phyloP scores from a whole-genome alignment of 2,888 invertebrate genomes.

The Spilosoma lubricipeda region DNA sequence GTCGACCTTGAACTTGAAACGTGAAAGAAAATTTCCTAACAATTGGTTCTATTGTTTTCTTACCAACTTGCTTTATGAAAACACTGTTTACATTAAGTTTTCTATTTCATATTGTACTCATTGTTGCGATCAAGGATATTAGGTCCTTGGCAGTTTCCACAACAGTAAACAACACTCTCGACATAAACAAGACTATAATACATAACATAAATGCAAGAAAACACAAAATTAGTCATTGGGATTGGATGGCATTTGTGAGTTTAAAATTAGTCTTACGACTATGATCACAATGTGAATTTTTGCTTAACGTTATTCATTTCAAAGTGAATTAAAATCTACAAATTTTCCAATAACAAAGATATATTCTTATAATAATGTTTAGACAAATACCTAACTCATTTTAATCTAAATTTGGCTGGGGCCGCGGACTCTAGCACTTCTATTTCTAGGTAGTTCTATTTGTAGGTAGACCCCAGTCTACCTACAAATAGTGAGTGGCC shows the following conservation, averaged over 20 bases:
- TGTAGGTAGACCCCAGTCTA: no score
- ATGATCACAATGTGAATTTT: background rate
- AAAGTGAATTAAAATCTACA: background rate
- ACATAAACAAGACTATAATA: background rate
- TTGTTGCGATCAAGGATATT: slow-evolving; percentile 28
- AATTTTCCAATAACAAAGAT: no score
- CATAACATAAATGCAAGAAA: background rate
- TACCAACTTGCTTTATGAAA: slow-evolving; percentile 30
- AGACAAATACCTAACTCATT: no score
- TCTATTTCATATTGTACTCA: slow-evolving; percentile 24
- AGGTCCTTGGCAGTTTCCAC: slow-evolving; percentile 4
- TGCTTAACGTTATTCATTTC: background rate
- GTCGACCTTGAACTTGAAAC: slow-evolving; percentile 34
- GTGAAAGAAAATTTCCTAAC: slow-evolving; percentile 1
- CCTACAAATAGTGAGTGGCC: no score
- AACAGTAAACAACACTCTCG: background rate
- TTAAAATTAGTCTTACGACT: background rate
- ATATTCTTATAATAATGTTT: no score
- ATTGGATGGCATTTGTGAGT: background rate
- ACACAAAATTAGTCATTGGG: background rate
- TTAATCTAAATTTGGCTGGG: no score
- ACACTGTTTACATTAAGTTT: slow-evolving; percentile 34
- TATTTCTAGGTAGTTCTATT: no score
- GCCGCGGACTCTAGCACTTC: no score
- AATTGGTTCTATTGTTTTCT: slow-evolving; percentile 13